A percentile compares a stretch with the other conserved stretches of the same genome.
Conservation (phyloP, 2,888 invertebrate genomes). For the Lasius platythorax region DNA sequence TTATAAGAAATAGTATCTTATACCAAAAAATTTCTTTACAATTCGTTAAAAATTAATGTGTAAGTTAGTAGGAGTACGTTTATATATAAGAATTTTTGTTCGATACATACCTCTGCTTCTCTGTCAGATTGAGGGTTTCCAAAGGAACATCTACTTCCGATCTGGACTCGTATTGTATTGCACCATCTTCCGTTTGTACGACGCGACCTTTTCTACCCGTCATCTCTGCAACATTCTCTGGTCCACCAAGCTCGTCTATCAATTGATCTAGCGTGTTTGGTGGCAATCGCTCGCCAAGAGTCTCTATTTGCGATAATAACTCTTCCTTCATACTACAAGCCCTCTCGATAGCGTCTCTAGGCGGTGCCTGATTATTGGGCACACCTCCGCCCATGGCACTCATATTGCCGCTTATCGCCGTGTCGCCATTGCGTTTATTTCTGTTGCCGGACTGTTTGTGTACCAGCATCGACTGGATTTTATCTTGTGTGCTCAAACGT, state of each 20-base stretch:
- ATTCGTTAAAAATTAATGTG: neutral
- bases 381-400: slow-evolving; percentile 71
- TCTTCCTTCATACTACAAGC: slow-evolving; percentile 98
- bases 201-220: slow-evolving; percentile 98
- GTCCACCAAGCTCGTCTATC: slow-evolving; percentile 99
- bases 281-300: slow-evolving; percentile 94
- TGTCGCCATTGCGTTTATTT: slow-evolving; percentile 85
- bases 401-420: slow-evolving; percentile 78
- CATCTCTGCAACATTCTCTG: slow-evolving; percentile 99
- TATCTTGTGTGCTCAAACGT: slow-evolving; percentile 91
- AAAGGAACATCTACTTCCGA: slow-evolving; percentile 98
- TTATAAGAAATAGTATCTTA: neutral
- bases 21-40: neutral
- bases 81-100: slow-evolving; percentile 73
- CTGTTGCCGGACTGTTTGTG: slow-evolving; percentile 85
- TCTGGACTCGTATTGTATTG: slow-evolving; percentile 97
- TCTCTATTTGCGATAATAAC: slow-evolving; percentile 93
- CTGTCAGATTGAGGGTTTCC: slow-evolving; percentile 98
- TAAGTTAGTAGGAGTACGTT: neutral
- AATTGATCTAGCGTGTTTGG: slow-evolving; percentile 99
- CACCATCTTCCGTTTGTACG: slow-evolving; percentile 96
- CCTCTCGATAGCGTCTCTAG: slow-evolving; percentile 94
- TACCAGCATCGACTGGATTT: slow-evolving; percentile 91
- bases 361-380: slow-evolving; percentile 87
- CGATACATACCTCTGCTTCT: slow-evolving; percentile 88